Conservation (phyloP, 1,140 invertebrate species). For the Scaptomyza pallida region DNA sequence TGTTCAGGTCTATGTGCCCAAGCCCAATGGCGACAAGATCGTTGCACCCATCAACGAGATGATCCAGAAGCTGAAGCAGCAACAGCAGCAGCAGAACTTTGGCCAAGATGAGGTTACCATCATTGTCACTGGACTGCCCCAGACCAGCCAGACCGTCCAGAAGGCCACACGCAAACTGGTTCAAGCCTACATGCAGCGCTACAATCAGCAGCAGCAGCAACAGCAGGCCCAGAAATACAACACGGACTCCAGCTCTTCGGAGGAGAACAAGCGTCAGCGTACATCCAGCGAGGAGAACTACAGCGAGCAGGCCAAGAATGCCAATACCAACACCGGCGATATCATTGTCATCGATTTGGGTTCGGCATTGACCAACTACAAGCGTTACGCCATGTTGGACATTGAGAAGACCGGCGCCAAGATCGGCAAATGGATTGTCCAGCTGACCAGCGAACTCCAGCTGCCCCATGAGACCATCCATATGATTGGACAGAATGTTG, state of each 20-base stretch:
- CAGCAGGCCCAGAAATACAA: conserved; percentile 42
- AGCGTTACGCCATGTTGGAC: conserved; percentile 66
- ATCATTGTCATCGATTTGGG: conserved; percentile 73
- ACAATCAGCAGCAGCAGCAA: conserved; percentile 68
- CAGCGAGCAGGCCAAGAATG: conserved; percentile 56
- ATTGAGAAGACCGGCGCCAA: conserved; percentile 63
- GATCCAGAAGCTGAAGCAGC: conserved; percentile 50
- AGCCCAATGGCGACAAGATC: conserved; percentile 61
- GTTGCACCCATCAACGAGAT: conserved; percentile 56
- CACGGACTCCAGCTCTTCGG: conserved; percentile 35
- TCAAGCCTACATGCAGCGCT: conserved; percentile 67
- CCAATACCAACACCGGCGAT: conserved; percentile 55
- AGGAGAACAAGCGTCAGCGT: conserved; percentile 38
- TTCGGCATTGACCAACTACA: conserved; percentile 58
- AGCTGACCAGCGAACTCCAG: conserved; percentile 65
- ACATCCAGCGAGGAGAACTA: conserved; percentile 74
- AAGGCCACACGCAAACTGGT: conserved; percentile 68
- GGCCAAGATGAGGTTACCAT: conserved; percentile 77
- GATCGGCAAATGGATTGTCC: conserved; percentile 56
- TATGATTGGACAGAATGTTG: conserved; percentile 70
- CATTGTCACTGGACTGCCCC: conserved; percentile 72
- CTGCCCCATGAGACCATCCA: conserved; percentile 78
- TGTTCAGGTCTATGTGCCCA: conserved; percentile 55
- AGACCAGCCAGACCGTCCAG: conserved; percentile 50
- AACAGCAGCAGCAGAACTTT: conserved; percentile 47